Conservation (phyloP, 2,113 vertebrate species). For the Pluvialis apricaria region DNA sequence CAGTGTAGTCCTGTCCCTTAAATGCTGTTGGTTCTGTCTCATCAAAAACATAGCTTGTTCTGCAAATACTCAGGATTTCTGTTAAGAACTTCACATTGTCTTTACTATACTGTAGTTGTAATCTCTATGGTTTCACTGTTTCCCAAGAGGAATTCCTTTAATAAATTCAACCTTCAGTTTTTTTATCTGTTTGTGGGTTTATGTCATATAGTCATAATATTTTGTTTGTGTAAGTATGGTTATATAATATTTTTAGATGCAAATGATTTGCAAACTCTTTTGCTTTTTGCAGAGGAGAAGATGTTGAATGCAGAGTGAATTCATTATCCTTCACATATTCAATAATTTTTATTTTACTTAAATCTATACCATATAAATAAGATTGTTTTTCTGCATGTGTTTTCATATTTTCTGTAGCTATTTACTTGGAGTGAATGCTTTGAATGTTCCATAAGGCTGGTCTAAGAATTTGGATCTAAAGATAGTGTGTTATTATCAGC, state of each 20-base stretch:
- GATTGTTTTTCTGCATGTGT: not conserved
- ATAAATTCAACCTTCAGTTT: not conserved
- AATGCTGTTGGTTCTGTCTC: not conserved
- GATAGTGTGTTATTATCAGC: not conserved
- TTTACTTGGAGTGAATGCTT: not conserved
- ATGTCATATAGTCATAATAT: not conserved
- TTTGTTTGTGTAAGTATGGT: not conserved
- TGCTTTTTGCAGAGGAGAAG: not conserved
- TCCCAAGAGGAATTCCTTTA: not conserved
- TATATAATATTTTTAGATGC: not conserved
- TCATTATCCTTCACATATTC: not conserved
- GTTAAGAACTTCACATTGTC: not conserved
- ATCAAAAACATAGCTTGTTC: not conserved
- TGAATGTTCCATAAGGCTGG: not conserved
- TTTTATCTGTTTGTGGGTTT: not conserved
- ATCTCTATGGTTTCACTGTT: not conserved
- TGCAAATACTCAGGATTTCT: not conserved
- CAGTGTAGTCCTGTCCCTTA: not conserved
- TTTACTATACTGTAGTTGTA: not conserved
- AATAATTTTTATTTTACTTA: not conserved
- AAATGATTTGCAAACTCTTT: not conserved
- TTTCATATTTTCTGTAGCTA: not conserved
- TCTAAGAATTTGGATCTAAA: not conserved
- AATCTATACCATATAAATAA: not conserved
- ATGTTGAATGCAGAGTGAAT: not conserved